Evolutionary conservation across 2,113 vertebrate species (phyloP).

Genomic region (Carassius auratus): DNA sequence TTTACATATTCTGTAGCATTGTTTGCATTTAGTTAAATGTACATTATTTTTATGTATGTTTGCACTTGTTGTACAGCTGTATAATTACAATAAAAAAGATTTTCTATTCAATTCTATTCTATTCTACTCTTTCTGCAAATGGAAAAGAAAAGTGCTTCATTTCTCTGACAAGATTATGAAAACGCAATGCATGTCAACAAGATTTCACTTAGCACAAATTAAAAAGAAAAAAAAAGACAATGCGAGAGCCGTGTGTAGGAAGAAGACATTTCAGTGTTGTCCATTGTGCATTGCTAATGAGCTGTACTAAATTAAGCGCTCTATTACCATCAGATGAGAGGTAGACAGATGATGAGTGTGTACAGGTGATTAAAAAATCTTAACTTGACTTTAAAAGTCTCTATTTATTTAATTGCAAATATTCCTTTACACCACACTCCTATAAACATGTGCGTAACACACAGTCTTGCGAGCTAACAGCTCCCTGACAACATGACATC

Average conservation of each 20-base stretch:
- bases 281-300: slow-evolving; percentile 12
- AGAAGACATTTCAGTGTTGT: slow-evolving; percentile 6
- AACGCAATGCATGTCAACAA: slow-evolving; percentile 16
- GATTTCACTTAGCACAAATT: slow-evolving; percentile 42
- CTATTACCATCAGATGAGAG: not conserved
- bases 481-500: too few relatives aligned
- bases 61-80: too few relatives aligned
- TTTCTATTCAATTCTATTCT: too few relatives aligned
- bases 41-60: too few relatives aligned
- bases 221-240: slow-evolving; percentile 14
- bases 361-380: not conserved
- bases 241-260: slow-evolving; percentile 26
- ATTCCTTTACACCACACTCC: not conserved
- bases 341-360: slow-evolving; percentile 2
- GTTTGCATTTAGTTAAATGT: too few relatives aligned
- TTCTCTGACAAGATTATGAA: slow-evolving; percentile 17
- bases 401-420: not conserved
- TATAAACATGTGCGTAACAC: not conserved
- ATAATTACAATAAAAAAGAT: too few relatives aligned
- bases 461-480: too few relatives aligned
- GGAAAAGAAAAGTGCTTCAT: not conserved
- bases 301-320: not conserved
- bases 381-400: not conserved
- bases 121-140: slow-evolving; percentile 13
- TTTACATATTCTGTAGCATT: too few relatives aligned